Evolutionary conservation across 1,140 invertebrate genomes (phyloP).

Genomic region (Drosophila tropicalis): DNA sequence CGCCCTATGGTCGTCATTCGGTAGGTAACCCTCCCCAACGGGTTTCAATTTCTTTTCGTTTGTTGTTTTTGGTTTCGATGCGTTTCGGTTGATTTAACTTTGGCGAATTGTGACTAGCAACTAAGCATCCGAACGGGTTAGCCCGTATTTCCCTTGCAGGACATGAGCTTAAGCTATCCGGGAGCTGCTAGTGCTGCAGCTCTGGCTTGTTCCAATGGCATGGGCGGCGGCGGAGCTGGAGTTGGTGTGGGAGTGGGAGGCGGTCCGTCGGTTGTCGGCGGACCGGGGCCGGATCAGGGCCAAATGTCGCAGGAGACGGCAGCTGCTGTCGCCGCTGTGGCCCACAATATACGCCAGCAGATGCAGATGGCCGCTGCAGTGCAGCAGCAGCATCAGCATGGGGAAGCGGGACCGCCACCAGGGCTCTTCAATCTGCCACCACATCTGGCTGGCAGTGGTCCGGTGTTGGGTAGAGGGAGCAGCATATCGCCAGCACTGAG

Average conservation of each 20-base stretch:
- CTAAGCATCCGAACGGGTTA: constrained; percentile 65
- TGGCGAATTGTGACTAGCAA: constrained; percentile 5
- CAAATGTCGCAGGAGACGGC: constrained; percentile 82
- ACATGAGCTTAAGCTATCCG: constrained; percentile 74
- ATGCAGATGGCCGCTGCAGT: constrained; percentile 89
- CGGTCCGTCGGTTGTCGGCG: constrained; percentile 12
- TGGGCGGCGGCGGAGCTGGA: constrained; percentile 44
- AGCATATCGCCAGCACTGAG: constrained; percentile 78
- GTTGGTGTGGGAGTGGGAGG: constrained; percentile 33
- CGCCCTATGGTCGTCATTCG: constrained; percentile 81
- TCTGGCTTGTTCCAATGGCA: constrained; percentile 71
- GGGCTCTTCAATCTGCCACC: constrained; percentile 80
- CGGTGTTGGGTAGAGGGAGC: constrained; percentile 79
- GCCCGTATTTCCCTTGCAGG: constrained; percentile 82
- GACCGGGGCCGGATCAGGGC: constrained; percentile 40
- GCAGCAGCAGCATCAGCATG: constrained; percentile 83
- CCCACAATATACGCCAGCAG: constrained; percentile 88
- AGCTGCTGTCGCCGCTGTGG: constrained; percentile 82
- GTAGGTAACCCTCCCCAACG: constrained; percentile 54
- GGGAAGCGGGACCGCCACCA: constrained; percentile 84
- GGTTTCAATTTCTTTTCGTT: background rate
- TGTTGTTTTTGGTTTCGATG: no score
- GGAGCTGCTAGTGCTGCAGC: constrained; percentile 65
- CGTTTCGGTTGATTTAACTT: no score
- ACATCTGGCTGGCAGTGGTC: constrained; percentile 58